Evolutionary conservation across 2,113 vertebrate species (phyloP), one percentile per base, ranked within the genome.

Genomic region (Myiozetetes cayanensis): DNA sequence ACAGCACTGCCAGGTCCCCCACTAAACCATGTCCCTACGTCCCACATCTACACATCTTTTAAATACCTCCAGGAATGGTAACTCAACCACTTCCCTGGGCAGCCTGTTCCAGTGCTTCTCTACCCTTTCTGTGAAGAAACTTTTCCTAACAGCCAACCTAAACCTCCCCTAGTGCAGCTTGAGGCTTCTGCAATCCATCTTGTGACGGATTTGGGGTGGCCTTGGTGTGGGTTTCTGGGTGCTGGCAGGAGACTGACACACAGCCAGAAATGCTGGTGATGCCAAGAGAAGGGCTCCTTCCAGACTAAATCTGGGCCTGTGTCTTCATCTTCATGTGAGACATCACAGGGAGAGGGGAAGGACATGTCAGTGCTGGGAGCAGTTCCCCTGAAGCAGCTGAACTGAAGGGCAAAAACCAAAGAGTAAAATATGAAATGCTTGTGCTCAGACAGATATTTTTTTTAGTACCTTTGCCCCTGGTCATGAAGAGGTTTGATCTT

Each of bases 281-380:
- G 53, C 9, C 0, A 0, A 65, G 49, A 1, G 3, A 84, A 76
- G 27, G 20, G 7, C 5, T 88, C 3, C 33, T 76, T 81, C 37
- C 24, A 80, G 33, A n/a, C 43, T 68, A 31, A 77, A 43, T 67
- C 23, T 68, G 27, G 14, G 25, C 33, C 56, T 39, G 13, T 66
- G 47, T 47, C 43, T 70, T 92, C 28, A 41, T 59, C 23, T 84
- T 76, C 19, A 12, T 3, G 12, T 1, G 10, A 76, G 30, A 46
- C 23, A 24, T 30, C 6, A 28, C 2, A 3, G 33, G 62, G 72
- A 28, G 19, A 71, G 1, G 2, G 6, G 44, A 18, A 70, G 27
- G 33, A 75, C 1, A 0, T 33, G 27, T 15, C 33, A 12, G 31
- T 46, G 27, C n/a, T 76, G 37, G 50, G 33, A 53, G 19, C 1